Percentiles rank a stretch among this genome's conserved stretches.
Evolutionary conservation across 2,888 invertebrate genomes (phyloP).

Genomic region (Listrodromus nycthemerus): DNA sequence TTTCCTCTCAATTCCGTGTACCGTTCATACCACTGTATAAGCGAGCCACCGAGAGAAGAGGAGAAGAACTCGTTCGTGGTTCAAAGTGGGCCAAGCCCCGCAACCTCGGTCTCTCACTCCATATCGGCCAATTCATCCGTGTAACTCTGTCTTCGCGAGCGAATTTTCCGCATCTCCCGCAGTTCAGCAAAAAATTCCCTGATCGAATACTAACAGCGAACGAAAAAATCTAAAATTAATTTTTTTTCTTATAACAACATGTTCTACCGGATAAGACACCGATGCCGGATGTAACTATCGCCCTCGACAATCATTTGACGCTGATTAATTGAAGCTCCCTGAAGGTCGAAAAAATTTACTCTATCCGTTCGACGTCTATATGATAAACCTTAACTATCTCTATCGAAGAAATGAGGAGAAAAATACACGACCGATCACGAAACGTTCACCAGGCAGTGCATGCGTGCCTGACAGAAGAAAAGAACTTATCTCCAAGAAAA

Average conservation of each 20-base stretch:
- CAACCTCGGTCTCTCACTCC: slow-evolving; percentile 31
- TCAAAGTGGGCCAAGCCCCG: slow-evolving; percentile 50
- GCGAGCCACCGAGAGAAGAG: slow-evolving; percentile 20
- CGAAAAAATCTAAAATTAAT: too few species aligned
- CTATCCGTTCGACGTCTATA: background rate
- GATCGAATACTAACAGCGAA: slow-evolving; percentile 1
- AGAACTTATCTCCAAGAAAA: slow-evolving; percentile 13
- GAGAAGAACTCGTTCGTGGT: slow-evolving; percentile 39
- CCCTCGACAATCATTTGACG: slow-evolving; percentile 11
- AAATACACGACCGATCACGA: slow-evolving; percentile 4
- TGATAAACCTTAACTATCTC: background rate
- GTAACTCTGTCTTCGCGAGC: slow-evolving; percentile 38
- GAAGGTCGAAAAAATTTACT: slow-evolving; percentile 13
- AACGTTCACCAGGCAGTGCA: slow-evolving; percentile 14
- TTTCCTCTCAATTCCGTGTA: slow-evolving; percentile 7
- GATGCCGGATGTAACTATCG: background rate
- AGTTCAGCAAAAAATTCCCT: background rate
- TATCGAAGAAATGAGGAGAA: slow-evolving; percentile 41
- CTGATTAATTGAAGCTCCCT: slow-evolving; percentile 38
- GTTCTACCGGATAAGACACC: background rate
- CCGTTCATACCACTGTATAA: slow-evolving; percentile 15
- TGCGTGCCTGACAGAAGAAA: slow-evolving; percentile 36
- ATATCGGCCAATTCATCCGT: slow-evolving; percentile 46
- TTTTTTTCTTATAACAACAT: too few species aligned
- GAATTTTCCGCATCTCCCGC: background rate